Evolutionary conservation across 1,140 invertebrate species (phyloP).

Genomic region (Zaprionus camerounensis): DNA sequence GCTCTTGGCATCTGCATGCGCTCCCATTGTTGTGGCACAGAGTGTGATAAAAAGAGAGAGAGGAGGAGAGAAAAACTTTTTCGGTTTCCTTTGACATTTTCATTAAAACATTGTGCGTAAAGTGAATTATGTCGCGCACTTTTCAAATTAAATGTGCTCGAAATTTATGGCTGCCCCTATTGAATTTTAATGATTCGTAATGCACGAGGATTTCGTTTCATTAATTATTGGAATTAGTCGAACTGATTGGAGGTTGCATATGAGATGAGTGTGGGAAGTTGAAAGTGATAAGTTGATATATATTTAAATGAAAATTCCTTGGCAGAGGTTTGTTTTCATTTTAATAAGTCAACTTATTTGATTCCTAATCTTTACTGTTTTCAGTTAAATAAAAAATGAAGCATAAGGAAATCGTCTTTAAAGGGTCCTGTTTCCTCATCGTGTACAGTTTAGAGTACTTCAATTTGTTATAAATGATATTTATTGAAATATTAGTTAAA

Average conservation of each 20-base stretch:
- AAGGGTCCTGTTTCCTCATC: no score
- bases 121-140: constrained; percentile 70
- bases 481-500: no score
- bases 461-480: no score
- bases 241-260: not conserved
- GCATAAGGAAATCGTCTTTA: no score
- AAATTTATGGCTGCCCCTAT: constrained; percentile 71
- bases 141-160: constrained; percentile 68
- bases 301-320: not conserved
- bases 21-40: not conserved
- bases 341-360: not conserved
- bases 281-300: not conserved
- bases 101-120: constrained; percentile 60
- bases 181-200: constrained; percentile 76
- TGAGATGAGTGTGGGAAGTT: not conserved
- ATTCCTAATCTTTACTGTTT: not conserved
- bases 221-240: constrained; percentile 56
- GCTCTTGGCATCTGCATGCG: constrained; percentile 8
- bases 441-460: no score
- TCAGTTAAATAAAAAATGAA: no score
- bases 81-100: constrained; percentile 57
- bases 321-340: no score
- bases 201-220: constrained; percentile 58
- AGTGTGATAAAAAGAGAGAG: not conserved
- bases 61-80: constrained; percentile 42